phyloP scores from a whole-genome alignment of 2,113 vertebrate species.

The Boulengeromyrus knoepffleri region DNA sequence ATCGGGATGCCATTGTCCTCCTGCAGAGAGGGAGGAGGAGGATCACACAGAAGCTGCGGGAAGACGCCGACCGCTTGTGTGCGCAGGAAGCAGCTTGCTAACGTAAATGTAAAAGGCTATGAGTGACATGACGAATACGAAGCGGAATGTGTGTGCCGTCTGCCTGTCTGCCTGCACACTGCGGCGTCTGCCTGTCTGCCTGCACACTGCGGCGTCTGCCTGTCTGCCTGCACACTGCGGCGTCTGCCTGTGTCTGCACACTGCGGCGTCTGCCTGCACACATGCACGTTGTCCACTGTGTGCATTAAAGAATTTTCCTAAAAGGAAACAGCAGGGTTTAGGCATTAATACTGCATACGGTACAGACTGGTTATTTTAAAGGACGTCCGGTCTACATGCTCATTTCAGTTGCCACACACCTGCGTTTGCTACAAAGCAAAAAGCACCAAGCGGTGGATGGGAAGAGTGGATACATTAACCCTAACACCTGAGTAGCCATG shows the following conservation, averaged over 20 bases:
- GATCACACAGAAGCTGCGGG: neutral
- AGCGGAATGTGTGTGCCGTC: neutral
- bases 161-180: too few relatives aligned
- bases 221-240: too few relatives aligned
- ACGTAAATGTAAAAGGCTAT: neutral
- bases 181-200: too few relatives aligned
- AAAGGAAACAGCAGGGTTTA: neutral
- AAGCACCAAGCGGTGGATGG: neutral
- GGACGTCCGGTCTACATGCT: neutral
- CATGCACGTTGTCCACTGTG: neutral
- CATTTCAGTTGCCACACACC: neutral
- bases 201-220: too few relatives aligned
- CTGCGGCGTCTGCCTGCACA: too few relatives aligned
- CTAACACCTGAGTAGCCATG: neutral
- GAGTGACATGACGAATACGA: neutral
- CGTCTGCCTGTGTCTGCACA: too few relatives aligned
- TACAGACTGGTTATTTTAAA: neutral
- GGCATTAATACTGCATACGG: neutral
- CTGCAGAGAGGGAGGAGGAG: constrained; percentile 45
- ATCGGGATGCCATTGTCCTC: constrained; percentile 83
- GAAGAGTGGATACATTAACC: neutral
- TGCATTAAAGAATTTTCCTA: neutral
- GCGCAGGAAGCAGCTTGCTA: neutral
- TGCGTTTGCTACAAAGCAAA: constrained; percentile 9
- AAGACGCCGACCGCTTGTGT: neutral